phyloP scores from a whole-genome alignment of 2,113 vertebrate genomes.

The Marcusenius ussheri region DNA sequence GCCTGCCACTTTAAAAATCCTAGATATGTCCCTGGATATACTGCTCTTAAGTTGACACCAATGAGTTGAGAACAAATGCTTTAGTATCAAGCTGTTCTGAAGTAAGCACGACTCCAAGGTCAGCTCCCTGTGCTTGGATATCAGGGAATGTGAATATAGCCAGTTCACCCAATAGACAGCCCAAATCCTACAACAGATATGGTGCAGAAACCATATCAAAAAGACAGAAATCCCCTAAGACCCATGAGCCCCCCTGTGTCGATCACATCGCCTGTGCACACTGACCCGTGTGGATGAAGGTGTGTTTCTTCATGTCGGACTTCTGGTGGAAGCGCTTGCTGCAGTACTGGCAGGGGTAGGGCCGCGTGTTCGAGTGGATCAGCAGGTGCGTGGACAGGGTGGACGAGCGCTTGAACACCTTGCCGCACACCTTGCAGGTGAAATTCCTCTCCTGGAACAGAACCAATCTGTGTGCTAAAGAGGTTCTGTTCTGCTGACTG shows the following conservation, averaged over 20 bases:
- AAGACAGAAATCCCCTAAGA: not conserved
- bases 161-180: not conserved
- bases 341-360: slow-evolving; percentile 68
- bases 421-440: slow-evolving; percentile 60
- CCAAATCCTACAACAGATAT: not conserved
- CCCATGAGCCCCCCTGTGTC: not conserved
- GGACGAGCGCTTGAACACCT: slow-evolving; percentile 58
- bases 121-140: not conserved
- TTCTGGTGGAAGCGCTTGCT: slow-evolving; percentile 71
- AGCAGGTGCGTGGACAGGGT: slow-evolving; percentile 59
- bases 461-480: not conserved
- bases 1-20: not conserved
- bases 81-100: not conserved
- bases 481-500: not conserved
- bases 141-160: not conserved
- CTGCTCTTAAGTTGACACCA: not conserved
- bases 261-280: not conserved
- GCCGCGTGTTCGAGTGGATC: slow-evolving; percentile 68
- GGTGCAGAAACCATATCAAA: not conserved
- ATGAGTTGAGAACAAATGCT: not conserved
- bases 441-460: slow-evolving; percentile 59
- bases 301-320: slow-evolving; percentile 75
- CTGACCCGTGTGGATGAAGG: slow-evolving; percentile 69
- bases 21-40: not conserved
- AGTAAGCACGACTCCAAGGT: not conserved